Evolutionary conservation across 2,888 invertebrate genomes (phyloP), one percentile per base, ranked within the genome.

Genomic region (Callinectes sapidus): DNA sequence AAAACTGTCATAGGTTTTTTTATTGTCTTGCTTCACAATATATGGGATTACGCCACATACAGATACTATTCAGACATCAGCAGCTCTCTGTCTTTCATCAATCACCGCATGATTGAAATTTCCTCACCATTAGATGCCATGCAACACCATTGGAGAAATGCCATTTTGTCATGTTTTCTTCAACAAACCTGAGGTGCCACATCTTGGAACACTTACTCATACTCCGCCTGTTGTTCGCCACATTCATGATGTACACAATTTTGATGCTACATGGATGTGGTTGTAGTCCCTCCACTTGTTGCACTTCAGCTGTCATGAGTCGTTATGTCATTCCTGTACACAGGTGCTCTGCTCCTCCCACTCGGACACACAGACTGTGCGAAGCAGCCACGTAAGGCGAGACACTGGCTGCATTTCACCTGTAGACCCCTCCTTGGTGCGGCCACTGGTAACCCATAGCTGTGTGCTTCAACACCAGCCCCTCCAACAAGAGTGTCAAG

Each of bases 321-420:
- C 81, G 14, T 81, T 81, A n/a, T 81, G 81, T 16, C 32, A 6
- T 81, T 81, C 81, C 81, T n/a, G 81, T 81, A 81, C 81, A 81
- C 81, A 81, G 81, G 35, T 81, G 81, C 81, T 81, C 81, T 35
- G 81, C 35, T 10, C 35, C 81, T 35, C 35, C 81, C 81, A 35
- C 16, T 77, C 10, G 71, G 71, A n/a, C 28, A 81, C 81, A 81
- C 35, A 81, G 35, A 81, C 35, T 35, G 35, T 81, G 18, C 35
- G 2, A 32, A 18, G 81, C 81, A 81, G 81, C 81, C 81, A 35
- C 14, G 35, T 35, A 16, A 35, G 81, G 35, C 16, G 35, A 81
- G 16, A 81, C 81, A 81, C 35, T 16, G 32, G 35, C 81, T 32
- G 81, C 81, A 35, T 35, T 13, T 32, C 18, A 32, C 81, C 81